Evolutionary conservation across 2,888 invertebrate species (phyloP), one percentile per base, ranked within the genome.

Genomic region (Gibbula magus): DNA sequence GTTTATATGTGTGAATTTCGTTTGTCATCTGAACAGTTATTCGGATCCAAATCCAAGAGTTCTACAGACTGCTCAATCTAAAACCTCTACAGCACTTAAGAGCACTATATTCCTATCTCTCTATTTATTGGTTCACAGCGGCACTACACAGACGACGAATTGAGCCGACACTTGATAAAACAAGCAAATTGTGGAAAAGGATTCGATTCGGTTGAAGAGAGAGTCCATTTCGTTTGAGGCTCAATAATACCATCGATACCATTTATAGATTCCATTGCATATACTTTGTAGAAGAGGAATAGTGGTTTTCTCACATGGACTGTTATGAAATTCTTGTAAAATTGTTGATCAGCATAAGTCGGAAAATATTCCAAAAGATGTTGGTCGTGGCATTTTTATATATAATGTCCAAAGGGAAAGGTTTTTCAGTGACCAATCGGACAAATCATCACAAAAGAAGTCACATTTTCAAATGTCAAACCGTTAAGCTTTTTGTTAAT

Each of bases 151-250:
- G 53, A 52, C 52, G 66, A 78, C 73, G 53, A 78, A 66, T 73
- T 78, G 73, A 77, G 66, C 39, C 66, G 56, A 29, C 77, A 61
- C 77, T 77, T 77, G 51, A 77, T 61, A 77, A 77, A 56, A 77
- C 66, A 61, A 77, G 77, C 77, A 77, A 77, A 77, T 77, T 77
- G 66, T 77, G 51, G 66, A 77, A 66, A 32, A 35, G 67, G 53
- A 32, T 52, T 67, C 70, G 70, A 70, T 70, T 35, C 53, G 32
- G 22, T 32, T 70, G 54, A 67, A 67, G 73, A 35, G 51, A 32
- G 29, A 13, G 54, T 22, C 29, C 39, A 61, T 70, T 73, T 52
- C 54, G 52, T 78, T 51, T 74, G 54, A 53, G 53, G 29, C 70
- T 79, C n/a, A 18, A 35, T 32, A 70, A 25, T 70, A 35, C 39